A percentile compares a stretch with the other conserved stretches of the same genome.
Conservation (phyloP, 2,888 invertebrate species). For the Callinectes sapidus region DNA sequence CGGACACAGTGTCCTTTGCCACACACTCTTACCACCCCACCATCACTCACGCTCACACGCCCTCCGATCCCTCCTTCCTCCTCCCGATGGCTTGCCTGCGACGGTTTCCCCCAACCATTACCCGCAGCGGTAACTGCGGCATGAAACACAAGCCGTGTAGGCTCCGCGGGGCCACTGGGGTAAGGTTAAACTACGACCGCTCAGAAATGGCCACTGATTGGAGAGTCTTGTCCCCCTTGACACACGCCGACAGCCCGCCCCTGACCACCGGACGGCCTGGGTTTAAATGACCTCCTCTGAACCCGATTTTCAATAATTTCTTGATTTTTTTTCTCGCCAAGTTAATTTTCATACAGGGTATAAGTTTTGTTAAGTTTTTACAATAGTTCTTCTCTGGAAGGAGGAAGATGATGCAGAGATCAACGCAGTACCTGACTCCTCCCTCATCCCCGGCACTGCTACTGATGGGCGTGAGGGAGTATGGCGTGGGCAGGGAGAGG, state of each 20-base stretch:
- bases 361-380: neutral
- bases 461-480: neutral
- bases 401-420: neutral
- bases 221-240: constrained; percentile 56
- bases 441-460: too few species aligned
- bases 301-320: neutral
- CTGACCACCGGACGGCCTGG: constrained; percentile 45
- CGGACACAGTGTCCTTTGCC: neutral
- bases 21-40: neutral
- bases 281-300: constrained; percentile 48
- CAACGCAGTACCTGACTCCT: neutral
- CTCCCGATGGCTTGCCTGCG: constrained; percentile 1
- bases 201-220: constrained; percentile 60
- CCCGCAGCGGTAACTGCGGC: constrained; percentile 43
- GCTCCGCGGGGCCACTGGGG: constrained; percentile 48
- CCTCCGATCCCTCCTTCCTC: neutral
- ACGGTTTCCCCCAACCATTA: constrained; percentile 46
- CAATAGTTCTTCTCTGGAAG: neutral
- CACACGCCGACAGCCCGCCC: constrained; percentile 49
- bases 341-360: neutral
- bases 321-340: neutral
- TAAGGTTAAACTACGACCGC: constrained; percentile 44
- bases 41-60: constrained; percentile 31
- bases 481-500: neutral
- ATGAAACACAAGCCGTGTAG: constrained; percentile 60